These are phyloP conservation scores for Brachionus rotundiformis DNA, from an alignment of 1,140 invertebrate genomes.

Conservation along the genomic window DNA sequence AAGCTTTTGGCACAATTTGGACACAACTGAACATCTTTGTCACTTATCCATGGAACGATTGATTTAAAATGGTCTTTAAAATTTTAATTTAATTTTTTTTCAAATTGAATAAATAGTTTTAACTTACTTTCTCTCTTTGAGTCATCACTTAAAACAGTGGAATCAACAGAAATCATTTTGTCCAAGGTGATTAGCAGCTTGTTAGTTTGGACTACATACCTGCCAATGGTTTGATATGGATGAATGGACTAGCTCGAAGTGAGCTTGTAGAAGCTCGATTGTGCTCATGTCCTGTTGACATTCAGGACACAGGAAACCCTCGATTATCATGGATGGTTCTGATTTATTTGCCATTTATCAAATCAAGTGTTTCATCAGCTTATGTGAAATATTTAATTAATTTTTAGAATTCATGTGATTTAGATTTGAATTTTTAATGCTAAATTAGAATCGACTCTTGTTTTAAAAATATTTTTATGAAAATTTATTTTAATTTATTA, in stretches of 20 bases:
- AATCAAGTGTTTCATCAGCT: not conserved
- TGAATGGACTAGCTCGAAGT: conserved; percentile 80
- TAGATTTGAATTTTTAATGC: not conserved
- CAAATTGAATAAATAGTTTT: conserved; percentile 74
- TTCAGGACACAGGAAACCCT: conserved; percentile 89
- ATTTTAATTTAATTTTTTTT: conserved; percentile 68
- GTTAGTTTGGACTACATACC: conserved; percentile 89
- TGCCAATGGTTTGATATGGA: conserved; percentile 75
- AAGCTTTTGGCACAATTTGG: conserved; percentile 86
- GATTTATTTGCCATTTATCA: not conserved
- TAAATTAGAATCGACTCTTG: not conserved
- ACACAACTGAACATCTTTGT: conserved; percentile 82
- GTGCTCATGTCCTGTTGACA: conserved; percentile 84
- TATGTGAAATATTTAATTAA: not conserved
- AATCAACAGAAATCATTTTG: conserved; percentile 76
- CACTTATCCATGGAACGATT: conserved; percentile 89
- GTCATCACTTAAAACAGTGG: not conserved
- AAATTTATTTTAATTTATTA: conserved; percentile 10
- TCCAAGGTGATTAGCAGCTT: conserved; percentile 89
- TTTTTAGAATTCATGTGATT: not conserved
- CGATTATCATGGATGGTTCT: conserved; percentile 68
- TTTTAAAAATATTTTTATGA: not conserved
- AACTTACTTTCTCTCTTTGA: conserved; percentile 44
- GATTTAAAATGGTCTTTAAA: conserved; percentile 72
- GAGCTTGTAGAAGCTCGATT: conserved; percentile 75